Percentiles rank a stretch among this genome's conserved stretches.
These are phyloP conservation scores for Beroe ovata DNA, from an alignment of 37 sponge, comb jelly and placozoan species.

Conservation along the genomic window DNA sequence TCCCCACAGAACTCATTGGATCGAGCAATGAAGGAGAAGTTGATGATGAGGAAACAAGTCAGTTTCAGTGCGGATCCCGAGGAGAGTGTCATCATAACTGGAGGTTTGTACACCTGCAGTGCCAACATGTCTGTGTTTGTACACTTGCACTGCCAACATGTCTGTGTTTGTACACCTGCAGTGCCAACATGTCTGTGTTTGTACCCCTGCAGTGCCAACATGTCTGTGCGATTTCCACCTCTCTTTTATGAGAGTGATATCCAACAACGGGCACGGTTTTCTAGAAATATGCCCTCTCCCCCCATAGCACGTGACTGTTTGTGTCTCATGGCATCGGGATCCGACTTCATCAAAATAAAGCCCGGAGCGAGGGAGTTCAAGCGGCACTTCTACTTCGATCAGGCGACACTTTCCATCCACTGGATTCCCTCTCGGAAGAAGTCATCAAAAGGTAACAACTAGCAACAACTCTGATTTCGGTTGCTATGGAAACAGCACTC, in stretches of 20 bases:
- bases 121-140: too few relatives aligned
- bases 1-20: conserved; percentile 41
- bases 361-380: conserved; percentile 59
- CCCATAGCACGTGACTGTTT: conserved; percentile 43
- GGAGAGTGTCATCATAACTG: conserved; percentile 37
- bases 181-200: too few relatives aligned
- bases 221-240: too few relatives aligned
- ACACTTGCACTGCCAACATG: too few relatives aligned
- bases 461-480: too few relatives aligned
- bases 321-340: conserved; percentile 48
- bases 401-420: conserved; percentile 50
- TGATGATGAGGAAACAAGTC: conserved; percentile 38
- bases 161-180: too few relatives aligned
- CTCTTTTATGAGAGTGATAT: not conserved
- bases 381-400: conserved; percentile 45
- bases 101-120: too few relatives aligned
- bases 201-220: too few relatives aligned
- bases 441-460: conserved; percentile 6
- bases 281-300: not conserved
- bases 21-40: conserved; percentile 36
- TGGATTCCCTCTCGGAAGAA: conserved; percentile 57
- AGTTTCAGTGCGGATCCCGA: conserved; percentile 67
- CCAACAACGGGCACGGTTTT: not conserved
- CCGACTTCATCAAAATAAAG: conserved; percentile 57
- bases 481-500: too few relatives aligned